phyloP scores from a whole-genome alignment of 2,888 invertebrate species.

The Dasypogon diadema region DNA sequence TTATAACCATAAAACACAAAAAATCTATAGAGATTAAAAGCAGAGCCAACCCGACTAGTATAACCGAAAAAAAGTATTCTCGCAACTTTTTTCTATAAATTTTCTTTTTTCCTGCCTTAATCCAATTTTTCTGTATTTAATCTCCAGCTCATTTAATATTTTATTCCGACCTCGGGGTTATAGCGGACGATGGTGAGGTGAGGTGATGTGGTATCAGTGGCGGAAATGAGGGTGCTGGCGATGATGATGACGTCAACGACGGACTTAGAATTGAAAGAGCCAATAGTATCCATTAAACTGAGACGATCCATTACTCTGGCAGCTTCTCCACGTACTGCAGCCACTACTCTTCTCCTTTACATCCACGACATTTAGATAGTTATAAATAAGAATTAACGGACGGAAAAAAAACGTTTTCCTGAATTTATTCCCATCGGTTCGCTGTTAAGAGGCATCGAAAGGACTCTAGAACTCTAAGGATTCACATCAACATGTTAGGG shows the following conservation, averaged over 20 bases:
- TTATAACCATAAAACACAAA: slow-evolving; percentile 50
- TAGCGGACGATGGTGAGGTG: not conserved
- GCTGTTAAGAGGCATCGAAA: slow-evolving; percentile 25
- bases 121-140: slow-evolving; percentile 57
- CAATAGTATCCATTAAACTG: not conserved
- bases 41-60: slow-evolving; percentile 2
- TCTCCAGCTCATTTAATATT: slow-evolving; percentile 56
- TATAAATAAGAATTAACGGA: slow-evolving; percentile 57
- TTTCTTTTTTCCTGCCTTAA: slow-evolving; percentile 51
- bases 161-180: slow-evolving; percentile 52
- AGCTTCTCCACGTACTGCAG: not conserved
- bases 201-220: not conserved
- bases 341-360: not conserved
- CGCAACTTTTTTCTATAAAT: slow-evolving; percentile 48
- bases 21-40: slow-evolving; percentile 51
- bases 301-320: slow-evolving; percentile 20
- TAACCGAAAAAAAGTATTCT: slow-evolving; percentile 6
- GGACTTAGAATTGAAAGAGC: slow-evolving; percentile 12
- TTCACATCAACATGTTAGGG: slow-evolving; percentile 6
- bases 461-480: not conserved
- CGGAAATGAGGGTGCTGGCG: not conserved
- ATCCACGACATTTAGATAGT: slow-evolving; percentile 53
- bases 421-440: slow-evolving; percentile 54
- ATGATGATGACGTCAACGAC: slow-evolving; percentile 19
- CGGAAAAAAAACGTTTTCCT: slow-evolving; percentile 52